These are phyloP conservation scores for Oscheius sp. DNA, from an alignment of 1,140 invertebrate genomes.

Conservation along the genomic window DNA sequence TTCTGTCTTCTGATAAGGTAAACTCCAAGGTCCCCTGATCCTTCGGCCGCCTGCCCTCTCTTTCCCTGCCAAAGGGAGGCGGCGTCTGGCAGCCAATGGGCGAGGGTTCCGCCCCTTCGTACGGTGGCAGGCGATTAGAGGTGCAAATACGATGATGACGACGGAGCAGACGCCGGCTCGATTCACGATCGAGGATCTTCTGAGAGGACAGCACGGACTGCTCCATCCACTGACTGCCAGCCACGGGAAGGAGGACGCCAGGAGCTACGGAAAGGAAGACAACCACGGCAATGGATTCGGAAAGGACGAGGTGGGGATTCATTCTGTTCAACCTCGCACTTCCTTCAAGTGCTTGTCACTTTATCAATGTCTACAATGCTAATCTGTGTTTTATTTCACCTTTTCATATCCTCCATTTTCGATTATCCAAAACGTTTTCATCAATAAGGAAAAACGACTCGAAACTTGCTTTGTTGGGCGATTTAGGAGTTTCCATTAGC, in stretches of 20 bases:
- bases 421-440: neutral
- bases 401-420: neutral
- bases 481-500: too few relatives aligned
- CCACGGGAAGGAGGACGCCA: too few relatives aligned
- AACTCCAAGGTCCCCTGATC: too few relatives aligned
- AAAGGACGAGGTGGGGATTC: conserved; percentile 1
- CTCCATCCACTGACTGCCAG: too few relatives aligned
- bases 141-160: conserved; percentile 5
- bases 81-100: conserved; percentile 7
- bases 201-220: neutral
- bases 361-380: too few relatives aligned
- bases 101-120: neutral
- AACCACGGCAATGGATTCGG: neutral
- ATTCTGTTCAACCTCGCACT: neutral
- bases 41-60: too few relatives aligned
- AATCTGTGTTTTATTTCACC: neutral
- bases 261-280: too few relatives aligned
- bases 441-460: too few relatives aligned
- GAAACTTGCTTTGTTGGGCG: too few relatives aligned
- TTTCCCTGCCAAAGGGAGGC: too few relatives aligned
- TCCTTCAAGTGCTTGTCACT: too few relatives aligned
- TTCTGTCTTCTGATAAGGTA: too few relatives aligned
- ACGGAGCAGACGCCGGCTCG: neutral
- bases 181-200: neutral
- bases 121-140: neutral